These are phyloP conservation scores for Nemurella pictetii DNA, from an alignment of 2,888 invertebrate genomes.

Conservation along the genomic window DNA sequence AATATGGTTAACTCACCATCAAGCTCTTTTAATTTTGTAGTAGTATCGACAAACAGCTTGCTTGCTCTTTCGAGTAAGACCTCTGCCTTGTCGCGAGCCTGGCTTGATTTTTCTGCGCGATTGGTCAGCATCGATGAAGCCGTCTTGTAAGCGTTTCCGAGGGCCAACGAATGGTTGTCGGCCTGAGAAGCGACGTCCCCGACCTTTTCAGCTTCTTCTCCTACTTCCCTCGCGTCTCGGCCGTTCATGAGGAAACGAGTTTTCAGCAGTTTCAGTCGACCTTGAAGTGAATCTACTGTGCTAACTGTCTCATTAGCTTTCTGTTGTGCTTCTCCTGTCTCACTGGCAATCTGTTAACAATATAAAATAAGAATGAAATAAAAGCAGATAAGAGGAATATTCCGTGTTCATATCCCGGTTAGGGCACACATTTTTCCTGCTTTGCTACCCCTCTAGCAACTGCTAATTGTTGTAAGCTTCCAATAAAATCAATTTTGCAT, in stretches of 20 bases:
- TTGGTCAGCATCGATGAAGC: slow-evolving; percentile 72
- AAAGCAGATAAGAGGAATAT: too few relatives aligned
- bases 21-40: slow-evolving; percentile 71
- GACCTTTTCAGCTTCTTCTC: slow-evolving; percentile 73
- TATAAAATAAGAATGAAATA: neutral
- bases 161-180: slow-evolving; percentile 63
- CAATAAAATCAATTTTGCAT: too few relatives aligned
- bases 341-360: slow-evolving; percentile 70
- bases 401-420: too few relatives aligned
- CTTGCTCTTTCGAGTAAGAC: slow-evolving; percentile 77
- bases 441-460: too few relatives aligned
- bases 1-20: slow-evolving; percentile 52
- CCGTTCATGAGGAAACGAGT: slow-evolving; percentile 81
- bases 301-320: slow-evolving; percentile 77
- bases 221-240: slow-evolving; percentile 78
- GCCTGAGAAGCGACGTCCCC: slow-evolving; percentile 72
- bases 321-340: slow-evolving; percentile 77
- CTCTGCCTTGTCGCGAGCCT: slow-evolving; percentile 78
- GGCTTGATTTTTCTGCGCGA: slow-evolving; percentile 74
- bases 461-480: too few relatives aligned
- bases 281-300: slow-evolving; percentile 73
- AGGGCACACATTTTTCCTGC: too few relatives aligned
- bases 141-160: slow-evolving; percentile 70
- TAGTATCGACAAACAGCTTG: slow-evolving; percentile 77
- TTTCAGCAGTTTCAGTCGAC: slow-evolving; percentile 73